Evolutionary conservation across 92 coral and sea anemone genomes (phyloP).

Genomic region (Muricea muricata): DNA sequence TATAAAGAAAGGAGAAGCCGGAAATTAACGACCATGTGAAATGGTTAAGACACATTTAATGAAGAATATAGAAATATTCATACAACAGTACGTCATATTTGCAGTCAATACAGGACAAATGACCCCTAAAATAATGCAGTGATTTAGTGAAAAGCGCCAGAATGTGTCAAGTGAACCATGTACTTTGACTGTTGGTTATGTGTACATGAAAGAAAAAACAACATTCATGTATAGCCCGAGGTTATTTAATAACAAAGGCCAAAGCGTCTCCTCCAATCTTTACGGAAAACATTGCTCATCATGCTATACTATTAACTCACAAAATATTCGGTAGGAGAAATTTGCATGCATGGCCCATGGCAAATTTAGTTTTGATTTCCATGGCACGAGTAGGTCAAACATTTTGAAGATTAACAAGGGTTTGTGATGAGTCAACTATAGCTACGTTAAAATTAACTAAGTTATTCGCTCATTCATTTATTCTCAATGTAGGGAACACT

Average conservation of each 20-base stretch:
- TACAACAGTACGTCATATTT: background rate
- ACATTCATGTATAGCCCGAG: background rate
- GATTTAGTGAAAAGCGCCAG: too few relatives aligned
- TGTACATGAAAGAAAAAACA: background rate
- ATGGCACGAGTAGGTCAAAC: background rate
- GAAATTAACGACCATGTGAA: constrained; percentile 16
- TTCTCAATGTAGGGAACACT: background rate
- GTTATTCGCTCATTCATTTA: background rate
- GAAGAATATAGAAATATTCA: background rate
- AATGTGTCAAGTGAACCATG: too few relatives aligned
- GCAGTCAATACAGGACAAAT: background rate
- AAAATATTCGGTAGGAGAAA: too few relatives aligned
- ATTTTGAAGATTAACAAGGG: too few relatives aligned
- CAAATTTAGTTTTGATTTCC: background rate
- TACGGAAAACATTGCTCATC: too few relatives aligned
- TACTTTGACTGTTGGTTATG: background rate
- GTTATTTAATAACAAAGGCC: too few relatives aligned
- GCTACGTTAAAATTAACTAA: too few relatives aligned
- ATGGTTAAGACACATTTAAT: background rate
- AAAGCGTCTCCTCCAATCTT: too few relatives aligned
- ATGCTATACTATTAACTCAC: too few relatives aligned
- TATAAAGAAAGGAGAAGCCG: constrained; percentile 9
- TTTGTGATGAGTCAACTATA: too few relatives aligned
- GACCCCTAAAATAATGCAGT: too few relatives aligned
- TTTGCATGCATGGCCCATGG: too few relatives aligned